A percentile compares a stretch with the other conserved stretches of the same genome.
Evolutionary conservation across 2,888 invertebrate species (phyloP).

Genomic region (Cyaniris semiargus): DNA sequence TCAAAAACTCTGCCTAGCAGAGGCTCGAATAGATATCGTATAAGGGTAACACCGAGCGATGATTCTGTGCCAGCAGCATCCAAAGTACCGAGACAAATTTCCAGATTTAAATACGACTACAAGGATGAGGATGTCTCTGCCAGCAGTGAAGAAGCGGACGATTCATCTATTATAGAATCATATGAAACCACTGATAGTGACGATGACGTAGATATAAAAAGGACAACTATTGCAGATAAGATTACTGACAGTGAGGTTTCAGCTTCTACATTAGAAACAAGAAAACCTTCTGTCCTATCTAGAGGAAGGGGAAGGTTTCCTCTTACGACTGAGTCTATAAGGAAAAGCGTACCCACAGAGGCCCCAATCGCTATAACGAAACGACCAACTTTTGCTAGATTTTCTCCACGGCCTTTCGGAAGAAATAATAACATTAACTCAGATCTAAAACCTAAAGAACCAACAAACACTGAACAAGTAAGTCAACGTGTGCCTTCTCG

Average conservation of each 20-base stretch:
- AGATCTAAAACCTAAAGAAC: slow-evolving; percentile 43
- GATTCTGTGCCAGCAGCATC: slow-evolving; percentile 67
- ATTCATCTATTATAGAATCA: slow-evolving; percentile 39
- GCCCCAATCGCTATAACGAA: slow-evolving; percentile 49
- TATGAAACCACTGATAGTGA: slow-evolving; percentile 48
- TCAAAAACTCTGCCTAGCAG: slow-evolving; percentile 46
- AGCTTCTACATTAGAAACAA: slow-evolving; percentile 66
- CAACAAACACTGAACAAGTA: slow-evolving; percentile 45
- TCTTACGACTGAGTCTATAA: slow-evolving; percentile 55
- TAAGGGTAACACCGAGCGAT: slow-evolving; percentile 52
- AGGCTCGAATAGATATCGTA: slow-evolving; percentile 52
- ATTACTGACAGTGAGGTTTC: slow-evolving; percentile 66
- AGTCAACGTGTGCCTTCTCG: slow-evolving; percentile 54
- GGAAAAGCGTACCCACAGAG: slow-evolving; percentile 48
- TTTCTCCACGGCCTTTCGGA: slow-evolving; percentile 70
- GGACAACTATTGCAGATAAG: slow-evolving; percentile 52
- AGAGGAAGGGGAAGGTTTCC: slow-evolving; percentile 66
- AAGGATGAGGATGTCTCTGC: slow-evolving; percentile 78
- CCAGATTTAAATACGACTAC: slow-evolving; percentile 54
- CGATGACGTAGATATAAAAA: slow-evolving; percentile 48
- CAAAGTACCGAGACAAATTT: slow-evolving; percentile 61
- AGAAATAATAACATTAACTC: slow-evolving; percentile 48
- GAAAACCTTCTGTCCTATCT: slow-evolving; percentile 57
- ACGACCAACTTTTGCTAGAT: slow-evolving; percentile 64
- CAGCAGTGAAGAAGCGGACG: slow-evolving; percentile 71